These are phyloP conservation scores for Xenops minutus DNA, from an alignment of 2,797 vertebrate genomes.

Conservation along the genomic window DNA sequence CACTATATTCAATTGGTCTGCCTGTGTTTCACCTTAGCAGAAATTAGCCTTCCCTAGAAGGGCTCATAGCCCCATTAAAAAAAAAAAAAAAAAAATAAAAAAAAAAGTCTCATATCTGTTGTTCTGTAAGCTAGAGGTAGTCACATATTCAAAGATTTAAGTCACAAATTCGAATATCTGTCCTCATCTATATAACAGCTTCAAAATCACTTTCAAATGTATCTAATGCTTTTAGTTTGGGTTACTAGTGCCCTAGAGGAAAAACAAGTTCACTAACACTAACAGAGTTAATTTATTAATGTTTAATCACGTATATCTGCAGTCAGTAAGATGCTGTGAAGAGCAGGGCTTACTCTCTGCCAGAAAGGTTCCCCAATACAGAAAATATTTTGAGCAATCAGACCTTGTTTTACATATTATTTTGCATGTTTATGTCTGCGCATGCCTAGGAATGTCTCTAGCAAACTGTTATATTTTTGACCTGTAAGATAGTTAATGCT, in stretches of 20 bases:
- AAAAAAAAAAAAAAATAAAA: not conserved
- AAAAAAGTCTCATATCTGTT: no score
- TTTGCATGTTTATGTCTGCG: not conserved
- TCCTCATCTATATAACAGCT: not conserved
- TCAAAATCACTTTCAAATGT: not conserved
- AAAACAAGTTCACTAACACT: not conserved
- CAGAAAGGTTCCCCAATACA: not conserved
- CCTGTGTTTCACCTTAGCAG: not conserved
- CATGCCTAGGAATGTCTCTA: not conserved
- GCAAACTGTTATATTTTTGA: not conserved
- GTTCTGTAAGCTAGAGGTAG: not conserved
- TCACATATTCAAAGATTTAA: not conserved
- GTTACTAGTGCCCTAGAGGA: not conserved
- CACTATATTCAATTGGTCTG: not conserved
- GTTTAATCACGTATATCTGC: not conserved
- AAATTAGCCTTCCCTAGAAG: not conserved
- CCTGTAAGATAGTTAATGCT: not conserved
- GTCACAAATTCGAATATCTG: not conserved
- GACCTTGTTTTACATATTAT: not conserved
- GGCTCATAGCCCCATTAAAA: not conserved
- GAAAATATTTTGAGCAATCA: not conserved
- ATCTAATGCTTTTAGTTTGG: not conserved
- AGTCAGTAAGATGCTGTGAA: not conserved
- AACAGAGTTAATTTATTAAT: not conserved
- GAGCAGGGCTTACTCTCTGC: rapidly evolving